Conservation (phyloP, 2,113 vertebrate species). For the Paralichthys olivaceus region DNA sequence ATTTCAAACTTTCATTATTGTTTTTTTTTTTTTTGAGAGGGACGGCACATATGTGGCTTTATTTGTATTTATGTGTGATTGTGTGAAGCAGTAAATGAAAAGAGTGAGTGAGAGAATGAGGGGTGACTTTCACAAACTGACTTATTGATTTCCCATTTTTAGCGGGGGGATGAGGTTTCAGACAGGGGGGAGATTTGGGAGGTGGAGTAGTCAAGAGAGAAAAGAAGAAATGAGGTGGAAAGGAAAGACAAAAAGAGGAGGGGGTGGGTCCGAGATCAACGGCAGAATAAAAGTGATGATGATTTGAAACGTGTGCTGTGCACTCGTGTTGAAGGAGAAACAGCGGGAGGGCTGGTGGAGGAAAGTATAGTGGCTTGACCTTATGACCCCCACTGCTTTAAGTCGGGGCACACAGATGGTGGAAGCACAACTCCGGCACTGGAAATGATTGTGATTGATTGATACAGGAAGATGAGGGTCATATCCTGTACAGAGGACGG, state of each 20-base stretch:
- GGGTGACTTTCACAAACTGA: slow-evolving; percentile 45
- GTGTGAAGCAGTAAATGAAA: slow-evolving; percentile 25
- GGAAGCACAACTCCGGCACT: slow-evolving; percentile 33
- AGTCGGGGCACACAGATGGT: slow-evolving; percentile 49
- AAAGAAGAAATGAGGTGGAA: slow-evolving; percentile 25
- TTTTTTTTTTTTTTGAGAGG: no score
- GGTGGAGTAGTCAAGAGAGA: slow-evolving; percentile 23
- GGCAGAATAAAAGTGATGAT: slow-evolving; percentile 27
- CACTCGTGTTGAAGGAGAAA: slow-evolving; percentile 11
- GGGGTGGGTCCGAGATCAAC: slow-evolving; percentile 9
- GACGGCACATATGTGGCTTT: background rate
- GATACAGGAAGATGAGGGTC: slow-evolving; percentile 43
- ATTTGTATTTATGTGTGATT: background rate
- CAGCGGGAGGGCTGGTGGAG: background rate
- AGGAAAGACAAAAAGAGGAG: slow-evolving; percentile 24
- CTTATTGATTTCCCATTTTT: slow-evolving; percentile 64
- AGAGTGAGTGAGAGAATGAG: slow-evolving; percentile 34
- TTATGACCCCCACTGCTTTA: slow-evolving; percentile 4
- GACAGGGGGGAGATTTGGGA: slow-evolving; percentile 29
- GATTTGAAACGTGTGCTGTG: slow-evolving; percentile 16
- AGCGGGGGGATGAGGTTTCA: slow-evolving; percentile 34
- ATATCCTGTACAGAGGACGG: slow-evolving; percentile 59
- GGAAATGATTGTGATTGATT: slow-evolving; percentile 68
- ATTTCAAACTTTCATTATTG: background rate
- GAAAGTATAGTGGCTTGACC: slow-evolving; percentile 17